These are phyloP conservation scores for Alcedo quadribrachys DNA, from an alignment of 2,797 vertebrate species.

Conservation along the genomic window DNA sequence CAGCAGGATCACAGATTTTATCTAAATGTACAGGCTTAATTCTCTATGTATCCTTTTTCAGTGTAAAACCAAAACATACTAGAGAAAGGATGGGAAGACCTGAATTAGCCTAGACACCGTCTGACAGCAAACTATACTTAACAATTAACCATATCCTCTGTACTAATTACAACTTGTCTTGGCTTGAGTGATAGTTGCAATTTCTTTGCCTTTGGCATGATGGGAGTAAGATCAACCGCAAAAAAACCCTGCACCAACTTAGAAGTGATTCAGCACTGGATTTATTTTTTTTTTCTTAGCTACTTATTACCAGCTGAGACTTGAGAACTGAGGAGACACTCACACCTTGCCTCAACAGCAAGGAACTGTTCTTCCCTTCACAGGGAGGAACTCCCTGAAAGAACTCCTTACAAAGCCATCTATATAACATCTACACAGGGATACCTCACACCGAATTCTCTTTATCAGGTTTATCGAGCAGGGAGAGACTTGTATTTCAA, in stretches of 20 bases:
- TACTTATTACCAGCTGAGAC: not conserved
- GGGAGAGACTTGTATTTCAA: not conserved
- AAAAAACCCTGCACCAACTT: not conserved
- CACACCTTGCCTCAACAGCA: not conserved
- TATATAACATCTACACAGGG: not conserved
- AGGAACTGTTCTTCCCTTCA: not conserved
- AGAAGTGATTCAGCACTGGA: conserved; percentile 23
- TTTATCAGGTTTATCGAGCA: not conserved
- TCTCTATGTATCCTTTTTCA: not conserved
- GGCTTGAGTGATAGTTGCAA: conserved; percentile 26
- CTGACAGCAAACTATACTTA: conserved; percentile 34
- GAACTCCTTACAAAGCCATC: not conserved
- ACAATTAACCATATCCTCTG: conserved; percentile 38
- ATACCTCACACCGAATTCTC: not conserved
- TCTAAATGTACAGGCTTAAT: not conserved
- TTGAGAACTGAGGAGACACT: not conserved
- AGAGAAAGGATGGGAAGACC: not conserved
- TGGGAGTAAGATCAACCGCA: not conserved
- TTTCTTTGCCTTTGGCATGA: conserved; percentile 56
- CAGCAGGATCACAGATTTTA: not conserved
- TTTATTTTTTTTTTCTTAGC: not conserved
- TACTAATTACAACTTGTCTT: conserved; percentile 53
- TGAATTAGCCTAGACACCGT: not conserved
- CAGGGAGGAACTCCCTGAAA: too few relatives aligned
- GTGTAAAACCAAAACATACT: not conserved